These are phyloP conservation scores for Tanypteryx hageni DNA, from an alignment of 2,888 invertebrate species.

Conservation along the genomic window DNA sequence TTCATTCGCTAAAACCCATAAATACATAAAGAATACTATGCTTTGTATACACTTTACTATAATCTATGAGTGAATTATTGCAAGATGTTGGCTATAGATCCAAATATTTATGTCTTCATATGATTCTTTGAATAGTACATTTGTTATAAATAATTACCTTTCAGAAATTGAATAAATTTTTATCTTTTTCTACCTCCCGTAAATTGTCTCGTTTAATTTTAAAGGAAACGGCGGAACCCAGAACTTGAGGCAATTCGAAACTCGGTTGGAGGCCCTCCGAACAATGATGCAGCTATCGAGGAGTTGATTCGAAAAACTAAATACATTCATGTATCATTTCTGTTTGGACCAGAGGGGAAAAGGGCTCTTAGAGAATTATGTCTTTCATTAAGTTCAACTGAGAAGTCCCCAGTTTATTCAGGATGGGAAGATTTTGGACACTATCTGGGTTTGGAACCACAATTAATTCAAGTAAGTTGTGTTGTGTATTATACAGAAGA, in stretches of 20 bases:
- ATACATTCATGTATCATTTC: slow-evolving; percentile 71
- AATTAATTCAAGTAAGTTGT: slow-evolving; percentile 40
- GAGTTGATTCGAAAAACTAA: slow-evolving; percentile 69
- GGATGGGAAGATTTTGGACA: slow-evolving; percentile 66
- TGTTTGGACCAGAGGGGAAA: slow-evolving; percentile 71
- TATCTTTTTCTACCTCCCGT: too few species aligned
- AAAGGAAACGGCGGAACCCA: slow-evolving; percentile 69
- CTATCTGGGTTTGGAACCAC: slow-evolving; percentile 33
- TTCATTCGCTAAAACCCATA: too few species aligned
- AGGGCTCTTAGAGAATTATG: slow-evolving; percentile 71
- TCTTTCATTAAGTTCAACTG: slow-evolving; percentile 71
- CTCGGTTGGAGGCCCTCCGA: slow-evolving; percentile 70
- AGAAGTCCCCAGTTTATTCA: slow-evolving; percentile 64
- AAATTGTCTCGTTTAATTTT: slow-evolving; percentile 66
- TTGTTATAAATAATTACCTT: too few species aligned
- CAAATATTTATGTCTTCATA: too few species aligned
- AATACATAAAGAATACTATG: too few species aligned
- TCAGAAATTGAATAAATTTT: too few species aligned
- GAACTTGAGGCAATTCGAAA: slow-evolving; percentile 71
- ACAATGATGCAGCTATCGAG: slow-evolving; percentile 70
- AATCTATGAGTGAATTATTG: too few species aligned
- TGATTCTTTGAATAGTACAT: too few species aligned
- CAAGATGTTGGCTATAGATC: too few species aligned
- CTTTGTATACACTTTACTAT: too few species aligned
- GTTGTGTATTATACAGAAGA: not conserved